Percentiles rank a stretch among this genome's conserved stretches.
Conservation (phyloP, 2,888 invertebrate species). For the Adelphocoris suturalis region DNA sequence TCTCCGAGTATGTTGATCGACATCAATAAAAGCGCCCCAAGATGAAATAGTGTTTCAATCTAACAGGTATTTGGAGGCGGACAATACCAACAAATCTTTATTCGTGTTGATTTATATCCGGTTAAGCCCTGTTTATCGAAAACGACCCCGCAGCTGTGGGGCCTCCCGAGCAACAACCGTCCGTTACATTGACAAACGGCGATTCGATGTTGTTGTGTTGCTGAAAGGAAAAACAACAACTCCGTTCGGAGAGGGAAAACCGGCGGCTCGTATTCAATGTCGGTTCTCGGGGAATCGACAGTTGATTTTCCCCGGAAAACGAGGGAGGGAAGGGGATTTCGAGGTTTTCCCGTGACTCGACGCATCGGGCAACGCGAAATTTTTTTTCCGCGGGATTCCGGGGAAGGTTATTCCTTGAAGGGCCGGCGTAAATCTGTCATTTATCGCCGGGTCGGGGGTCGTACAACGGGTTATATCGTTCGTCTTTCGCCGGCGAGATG, state of each 20-base stretch:
- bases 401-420: conserved; percentile 6
- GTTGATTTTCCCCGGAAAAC: neutral
- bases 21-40: neutral
- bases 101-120: conserved; percentile 1
- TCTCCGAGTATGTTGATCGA: no score
- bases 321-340: neutral
- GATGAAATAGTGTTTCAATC: neutral
- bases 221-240: conserved; percentile 28
- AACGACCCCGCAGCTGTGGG: neutral
- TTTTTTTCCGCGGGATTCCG: no score
- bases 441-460: neutral
- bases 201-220: conserved; percentile 22
- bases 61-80: neutral
- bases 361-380: no score
- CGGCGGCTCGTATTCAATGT: conserved; percentile 11
- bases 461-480: neutral
- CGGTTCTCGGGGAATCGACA: neutral
- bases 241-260: neutral
- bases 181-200: conserved; percentile 41
- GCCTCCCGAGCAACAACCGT: conserved; percentile 15
- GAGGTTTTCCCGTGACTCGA: no score
- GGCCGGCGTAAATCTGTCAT: conserved; percentile 41
- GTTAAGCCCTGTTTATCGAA: conserved; percentile 22
- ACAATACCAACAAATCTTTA: neutral
- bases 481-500: neutral